Evolutionary conservation across 2,888 invertebrate genomes (phyloP), one percentile per base, ranked within the genome.

Genomic region (Hemistola chrysoprasaria): DNA sequence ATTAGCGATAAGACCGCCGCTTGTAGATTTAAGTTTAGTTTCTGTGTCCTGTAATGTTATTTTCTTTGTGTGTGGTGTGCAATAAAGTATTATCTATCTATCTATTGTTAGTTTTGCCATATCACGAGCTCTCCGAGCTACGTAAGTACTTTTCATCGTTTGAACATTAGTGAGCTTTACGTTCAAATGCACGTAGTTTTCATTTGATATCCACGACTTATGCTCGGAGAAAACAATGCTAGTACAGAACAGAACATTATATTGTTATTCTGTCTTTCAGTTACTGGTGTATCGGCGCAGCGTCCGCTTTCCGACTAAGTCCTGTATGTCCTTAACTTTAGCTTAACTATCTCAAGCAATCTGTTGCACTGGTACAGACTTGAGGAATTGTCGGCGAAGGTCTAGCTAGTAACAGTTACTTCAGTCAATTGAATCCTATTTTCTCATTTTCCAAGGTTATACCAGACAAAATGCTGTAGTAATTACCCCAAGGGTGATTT

Each of bases 291-390:
- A 42, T 36, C 52, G 46, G 37, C 31, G 41, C 40, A 35, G 47
- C 46, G 52, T 52, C 44, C 46, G 47, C 52, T 50, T 52, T 55
- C 52, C 55, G 48, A 50, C 46, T 55, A 50, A 51, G 46, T n/a
- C n/a, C n/a, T n/a, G n/a, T n/a, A n/a, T 47, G 46, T 50, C 46
- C 36, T 52, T 48, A 55, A 55, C 54, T 52, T 52, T 50, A 32
- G 46, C 48, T 50, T 48, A 55, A 52, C 52, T 48, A 50, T 48
- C 50, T 46, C 30, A 30, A 50, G 44, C 46, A 50, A 51, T 49
- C 47, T 43, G 51, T 38, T 51, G 49, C 39, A 35, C 47, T 45
- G 40, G 40, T 29, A 37, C 24, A 30, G 34, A 34, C 45, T 47
- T 37, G 45, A 39, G 40, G 25, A 41, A 50, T 46, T 37, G 40